Conservation (phyloP, 1,140 invertebrate genomes). For the Nasonia longicornis region DNA sequence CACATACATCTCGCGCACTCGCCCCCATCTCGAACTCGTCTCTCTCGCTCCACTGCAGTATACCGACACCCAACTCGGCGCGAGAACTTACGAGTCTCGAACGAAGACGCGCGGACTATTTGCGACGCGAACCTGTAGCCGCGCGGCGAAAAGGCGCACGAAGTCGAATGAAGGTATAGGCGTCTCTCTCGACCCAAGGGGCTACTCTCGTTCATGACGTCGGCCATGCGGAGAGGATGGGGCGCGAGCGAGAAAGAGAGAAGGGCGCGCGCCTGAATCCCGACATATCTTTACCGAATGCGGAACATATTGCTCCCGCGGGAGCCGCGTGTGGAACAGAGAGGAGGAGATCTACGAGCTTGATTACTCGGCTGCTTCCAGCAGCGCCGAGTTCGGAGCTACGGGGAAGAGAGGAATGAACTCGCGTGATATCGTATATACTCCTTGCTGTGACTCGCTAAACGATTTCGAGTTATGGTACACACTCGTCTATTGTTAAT, state of each 20-base stretch:
- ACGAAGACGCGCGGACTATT: constrained; percentile 22
- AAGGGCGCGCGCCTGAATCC: constrained; percentile 40
- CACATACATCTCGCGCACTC: background rate
- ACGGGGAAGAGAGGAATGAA: background rate
- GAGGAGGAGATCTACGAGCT: constrained; percentile 48
- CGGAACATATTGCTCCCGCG: constrained; percentile 49
- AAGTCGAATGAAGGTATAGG: background rate
- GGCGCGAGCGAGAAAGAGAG: background rate
- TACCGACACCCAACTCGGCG: too few species aligned
- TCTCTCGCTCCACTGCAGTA: background rate
- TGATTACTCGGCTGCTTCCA: constrained; percentile 44
- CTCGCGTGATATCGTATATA: background rate
- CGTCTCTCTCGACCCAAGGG: constrained; percentile 40
- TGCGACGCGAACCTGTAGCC: constrained; percentile 1
- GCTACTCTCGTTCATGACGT: constrained; percentile 45
- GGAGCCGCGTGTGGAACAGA: constrained; percentile 30
- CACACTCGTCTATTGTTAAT: too few species aligned
- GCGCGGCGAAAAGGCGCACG: background rate
- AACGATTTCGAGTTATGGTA: background rate
- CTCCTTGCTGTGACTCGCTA: background rate
- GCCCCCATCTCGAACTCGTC: background rate
- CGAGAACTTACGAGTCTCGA: constrained; percentile 10
- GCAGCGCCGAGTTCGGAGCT: background rate
- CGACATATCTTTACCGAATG: constrained; percentile 52
- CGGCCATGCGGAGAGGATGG: constrained; percentile 40